These are phyloP conservation scores for Leuctra nigra DNA, from an alignment of 2,888 invertebrate genomes.

Conservation along the genomic window DNA sequence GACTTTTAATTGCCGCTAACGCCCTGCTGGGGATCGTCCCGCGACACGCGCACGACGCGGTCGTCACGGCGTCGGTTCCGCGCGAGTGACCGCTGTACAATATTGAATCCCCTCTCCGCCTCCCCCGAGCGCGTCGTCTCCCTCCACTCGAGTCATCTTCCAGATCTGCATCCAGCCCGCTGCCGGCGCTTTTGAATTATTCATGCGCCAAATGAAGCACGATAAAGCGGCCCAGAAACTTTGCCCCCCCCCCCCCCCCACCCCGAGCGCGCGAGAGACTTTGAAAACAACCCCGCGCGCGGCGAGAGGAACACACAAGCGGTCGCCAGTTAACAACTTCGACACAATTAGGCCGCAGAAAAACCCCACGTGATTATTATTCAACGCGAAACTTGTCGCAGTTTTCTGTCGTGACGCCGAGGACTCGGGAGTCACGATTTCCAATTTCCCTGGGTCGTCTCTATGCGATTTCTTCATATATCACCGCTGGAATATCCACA, in stretches of 20 bases:
- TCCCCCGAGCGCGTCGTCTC: too few relatives aligned
- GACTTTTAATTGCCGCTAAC: too few relatives aligned
- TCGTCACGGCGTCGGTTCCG: too few relatives aligned
- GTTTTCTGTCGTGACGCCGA: slow-evolving; percentile 8
- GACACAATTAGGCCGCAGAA: slow-evolving; percentile 25
- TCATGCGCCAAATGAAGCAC: slow-evolving; percentile 26
- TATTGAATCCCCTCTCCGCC: not conserved
- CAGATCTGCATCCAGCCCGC: slow-evolving; percentile 16
- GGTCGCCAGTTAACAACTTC: slow-evolving; percentile 24
- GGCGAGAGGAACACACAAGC: not conserved
- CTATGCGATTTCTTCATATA: too few relatives aligned
- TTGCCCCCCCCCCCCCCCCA: not conserved
- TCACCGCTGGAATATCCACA: too few relatives aligned
- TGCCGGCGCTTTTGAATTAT: slow-evolving; percentile 22
- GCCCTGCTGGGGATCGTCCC: too few relatives aligned
- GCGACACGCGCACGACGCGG: too few relatives aligned
- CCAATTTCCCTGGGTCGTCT: too few relatives aligned
- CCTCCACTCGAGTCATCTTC: not conserved
- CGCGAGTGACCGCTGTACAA: not conserved
- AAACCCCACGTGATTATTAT: slow-evolving; percentile 24
- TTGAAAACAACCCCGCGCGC: not conserved
- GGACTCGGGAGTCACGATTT: too few relatives aligned
- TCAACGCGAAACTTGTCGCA: slow-evolving; percentile 20
- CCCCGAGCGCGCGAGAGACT: not conserved
- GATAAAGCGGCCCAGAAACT: not conserved